Conservation (phyloP, 2,888 invertebrate genomes). For the Dasysyrphus tricinctus region DNA sequence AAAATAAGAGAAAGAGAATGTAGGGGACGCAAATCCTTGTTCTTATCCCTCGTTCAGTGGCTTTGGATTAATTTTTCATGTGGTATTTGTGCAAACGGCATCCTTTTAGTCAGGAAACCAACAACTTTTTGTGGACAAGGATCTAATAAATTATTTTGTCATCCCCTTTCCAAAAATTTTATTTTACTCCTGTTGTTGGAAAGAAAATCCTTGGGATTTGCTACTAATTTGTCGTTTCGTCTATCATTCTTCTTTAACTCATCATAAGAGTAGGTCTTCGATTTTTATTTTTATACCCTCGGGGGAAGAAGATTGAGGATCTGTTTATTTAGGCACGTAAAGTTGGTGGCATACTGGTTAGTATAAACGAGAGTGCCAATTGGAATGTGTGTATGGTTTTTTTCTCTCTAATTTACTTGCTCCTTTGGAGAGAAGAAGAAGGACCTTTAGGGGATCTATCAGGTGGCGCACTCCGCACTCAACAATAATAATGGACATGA, state of each 20-base stretch:
- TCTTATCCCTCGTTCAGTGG: conserved; percentile 50
- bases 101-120: conserved; percentile 54
- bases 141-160: conserved; percentile 62
- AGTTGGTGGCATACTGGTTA: neutral
- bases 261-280: neutral
- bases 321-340: conserved; percentile 14
- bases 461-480: conserved; percentile 34
- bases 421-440: neutral
- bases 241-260: conserved; percentile 29
- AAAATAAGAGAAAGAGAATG: conserved; percentile 6
- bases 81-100: conserved; percentile 64
- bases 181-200: neutral
- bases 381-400: neutral
- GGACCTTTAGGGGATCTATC: conserved; percentile 8
- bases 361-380: neutral
- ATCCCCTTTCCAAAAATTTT: conserved; percentile 1
- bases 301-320: conserved; percentile 16
- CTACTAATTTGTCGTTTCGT: conserved; percentile 64
- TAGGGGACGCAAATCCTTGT: conserved; percentile 54
- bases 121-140: conserved; percentile 51
- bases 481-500: conserved; percentile 40
- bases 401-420: neutral
- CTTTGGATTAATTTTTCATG: conserved; percentile 68
- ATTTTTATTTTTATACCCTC: neutral
- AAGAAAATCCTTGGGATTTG: conserved; percentile 36